Percentiles rank a stretch among this genome's conserved stretches.
Conservation (phyloP, 2,113 vertebrate genomes). For the Tor tambroides region DNA sequence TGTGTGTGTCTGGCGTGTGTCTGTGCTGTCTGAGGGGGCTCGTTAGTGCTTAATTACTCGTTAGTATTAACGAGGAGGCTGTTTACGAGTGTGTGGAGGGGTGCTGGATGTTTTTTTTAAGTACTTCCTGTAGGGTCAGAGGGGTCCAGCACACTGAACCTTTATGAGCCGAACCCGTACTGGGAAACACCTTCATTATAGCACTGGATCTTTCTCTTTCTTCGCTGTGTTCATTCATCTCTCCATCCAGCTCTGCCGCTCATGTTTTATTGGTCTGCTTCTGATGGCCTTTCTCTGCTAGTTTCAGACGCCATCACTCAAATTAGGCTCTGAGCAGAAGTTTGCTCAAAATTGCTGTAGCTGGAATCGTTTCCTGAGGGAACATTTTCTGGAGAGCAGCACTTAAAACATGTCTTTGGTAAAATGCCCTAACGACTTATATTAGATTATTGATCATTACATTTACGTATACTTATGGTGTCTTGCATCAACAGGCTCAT, state of each 20-base stretch:
- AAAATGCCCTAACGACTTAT: not conserved
- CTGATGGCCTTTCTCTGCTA: not conserved
- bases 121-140: conserved; percentile 53
- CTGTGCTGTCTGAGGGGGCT: conserved; percentile 41
- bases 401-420: not conserved
- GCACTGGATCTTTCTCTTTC: not conserved
- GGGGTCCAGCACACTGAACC: conserved; percentile 31
- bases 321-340: not conserved
- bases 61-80: conserved; percentile 51
- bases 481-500: not conserved
- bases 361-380: not conserved
- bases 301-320: conserved; percentile 10
- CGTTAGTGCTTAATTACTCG: conserved; percentile 55
- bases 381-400: not conserved
- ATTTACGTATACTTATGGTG: not conserved
- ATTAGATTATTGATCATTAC: not conserved
- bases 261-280: conserved; percentile 9
- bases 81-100: conserved; percentile 38
- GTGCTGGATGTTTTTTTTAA: conserved; percentile 45
- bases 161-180: conserved; percentile 47
- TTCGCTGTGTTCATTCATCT: not conserved
- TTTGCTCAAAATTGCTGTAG: not conserved
- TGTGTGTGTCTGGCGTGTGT: conserved; percentile 47
- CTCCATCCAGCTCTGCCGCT: not conserved
- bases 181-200: conserved; percentile 46